Base-by-base conservation (phyloP, 2,888 invertebrate species). In the Hemistola chrysoprasaria region DNA sequence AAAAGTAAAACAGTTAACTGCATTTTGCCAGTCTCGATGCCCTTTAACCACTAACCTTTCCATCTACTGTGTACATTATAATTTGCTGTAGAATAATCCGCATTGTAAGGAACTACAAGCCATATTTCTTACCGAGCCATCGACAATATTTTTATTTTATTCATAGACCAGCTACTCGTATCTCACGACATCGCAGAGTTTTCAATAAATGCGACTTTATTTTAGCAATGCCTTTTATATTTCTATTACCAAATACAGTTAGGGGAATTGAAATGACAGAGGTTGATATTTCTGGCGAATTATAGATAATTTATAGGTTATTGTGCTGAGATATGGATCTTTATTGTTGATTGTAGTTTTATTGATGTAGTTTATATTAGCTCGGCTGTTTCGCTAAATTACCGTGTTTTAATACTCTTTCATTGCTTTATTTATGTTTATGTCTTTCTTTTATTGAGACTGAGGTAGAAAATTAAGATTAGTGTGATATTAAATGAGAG, bases 131-230 rank as follows among this genome's bases (percentile, higher is more conserved):
- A 24, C 6, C 16, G n/a, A 28, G 20, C 40, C 54, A 58, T 43
- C 56, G 54, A 69, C 59, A 65, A 70, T 70, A 77, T 71, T 71
- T 73, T 73, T 71, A 74, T 77, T 76, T 75, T 76, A 75, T 76
- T 71, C 73, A 75, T 74, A 71, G 66, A 63, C 62, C 56, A 52
- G 53, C 53, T 65, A 63, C 62, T 56, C 52, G 54, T 65, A 72
- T 76, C 73, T 50, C 45, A 55, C 63, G 65, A 68, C 63, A 72
- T 74, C 60, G 56, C 33, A 50, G 43, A 58, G 53, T 76, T 80
- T 84, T 84, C 79, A 85, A 85, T 85, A 78, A 77, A 74, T 60
- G 59, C 61, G 53, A 68, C 68, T 62, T 58, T 65, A 76, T 76
- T 29, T 47, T 68, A 63, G 64, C 62, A 56, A 72, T 72, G 66